Percentiles rank a stretch among this genome's conserved stretches.
Conservation (phyloP, 2,113 vertebrate species). For the Eulemur rufifrons region DNA sequence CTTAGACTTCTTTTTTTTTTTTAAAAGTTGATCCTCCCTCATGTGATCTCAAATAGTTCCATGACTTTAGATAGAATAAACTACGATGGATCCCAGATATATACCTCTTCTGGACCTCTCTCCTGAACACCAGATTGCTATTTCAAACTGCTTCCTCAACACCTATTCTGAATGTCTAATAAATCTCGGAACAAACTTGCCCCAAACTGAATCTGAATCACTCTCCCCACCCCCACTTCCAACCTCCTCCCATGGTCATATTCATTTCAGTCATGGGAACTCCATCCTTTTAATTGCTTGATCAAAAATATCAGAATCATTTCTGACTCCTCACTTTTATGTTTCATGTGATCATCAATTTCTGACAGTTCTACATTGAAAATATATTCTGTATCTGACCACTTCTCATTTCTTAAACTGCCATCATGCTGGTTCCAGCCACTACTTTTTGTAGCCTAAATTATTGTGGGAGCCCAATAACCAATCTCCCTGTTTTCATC, state of each 20-base stretch:
- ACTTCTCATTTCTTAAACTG: background rate
- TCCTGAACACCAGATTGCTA: background rate
- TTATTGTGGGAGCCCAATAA: background rate
- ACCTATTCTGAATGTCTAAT: background rate
- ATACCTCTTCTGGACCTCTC: background rate
- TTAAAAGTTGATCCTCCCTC: background rate
- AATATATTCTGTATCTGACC: background rate
- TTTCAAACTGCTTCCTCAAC: background rate
- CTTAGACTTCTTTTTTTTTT: background rate
- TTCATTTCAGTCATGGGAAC: background rate
- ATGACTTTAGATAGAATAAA: background rate
- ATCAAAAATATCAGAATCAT: background rate
- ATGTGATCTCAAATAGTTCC: background rate
- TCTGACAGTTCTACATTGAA: background rate
- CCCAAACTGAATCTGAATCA: background rate
- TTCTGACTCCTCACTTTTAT: background rate
- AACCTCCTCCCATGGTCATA: background rate
- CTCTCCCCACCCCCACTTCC: rapidly evolving
- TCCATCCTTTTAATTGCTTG: background rate
- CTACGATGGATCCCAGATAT: background rate
- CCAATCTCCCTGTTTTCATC: background rate
- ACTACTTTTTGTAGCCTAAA: background rate
- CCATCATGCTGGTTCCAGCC: background rate
- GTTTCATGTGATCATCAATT: background rate
- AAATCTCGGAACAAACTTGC: background rate